These are phyloP conservation scores for Betta splendens DNA, from an alignment of 2,797 vertebrate genomes.

Conservation along the genomic window DNA sequence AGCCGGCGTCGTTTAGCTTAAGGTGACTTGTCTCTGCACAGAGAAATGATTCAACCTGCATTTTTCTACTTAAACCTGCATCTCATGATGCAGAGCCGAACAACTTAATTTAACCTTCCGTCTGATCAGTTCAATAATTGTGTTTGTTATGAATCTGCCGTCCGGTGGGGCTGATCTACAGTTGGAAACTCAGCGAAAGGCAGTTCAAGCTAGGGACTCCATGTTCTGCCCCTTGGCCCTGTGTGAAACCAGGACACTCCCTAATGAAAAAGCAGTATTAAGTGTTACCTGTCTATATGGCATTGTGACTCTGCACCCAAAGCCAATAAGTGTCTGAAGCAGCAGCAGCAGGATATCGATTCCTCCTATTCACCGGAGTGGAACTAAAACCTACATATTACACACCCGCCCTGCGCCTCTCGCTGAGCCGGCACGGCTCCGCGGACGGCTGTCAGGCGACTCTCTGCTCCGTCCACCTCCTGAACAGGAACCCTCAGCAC, in stretches of 20 bases:
- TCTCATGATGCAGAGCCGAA: slow-evolving; percentile 9
- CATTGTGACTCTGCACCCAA: slow-evolving; percentile 75
- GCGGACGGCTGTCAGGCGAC: slow-evolving; percentile 47
- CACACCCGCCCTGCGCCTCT: slow-evolving; percentile 69
- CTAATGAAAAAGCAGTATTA: slow-evolving; percentile 62
- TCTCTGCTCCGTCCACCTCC: slow-evolving; percentile 62
- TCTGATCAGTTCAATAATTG: not conserved
- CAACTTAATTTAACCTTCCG: not conserved
- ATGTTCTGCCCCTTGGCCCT: slow-evolving; percentile 29
- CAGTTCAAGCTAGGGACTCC: slow-evolving; percentile 14
- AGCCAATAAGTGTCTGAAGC: slow-evolving; percentile 76
- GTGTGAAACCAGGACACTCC: slow-evolving; percentile 54
- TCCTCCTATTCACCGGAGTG: slow-evolving; percentile 79
- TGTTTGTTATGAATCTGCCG: not conserved
- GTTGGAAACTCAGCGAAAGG: not conserved
- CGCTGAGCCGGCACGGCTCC: slow-evolving; percentile 40
- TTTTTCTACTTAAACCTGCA: slow-evolving; percentile 5
- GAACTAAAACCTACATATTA: slow-evolving; percentile 83
- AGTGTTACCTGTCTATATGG: slow-evolving; percentile 75
- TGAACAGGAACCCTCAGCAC: slow-evolving; percentile 37
- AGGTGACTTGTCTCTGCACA: slow-evolving; percentile 16
- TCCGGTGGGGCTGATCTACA: not conserved
- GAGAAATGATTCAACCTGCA: slow-evolving; percentile 11
- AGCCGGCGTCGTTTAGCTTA: not conserved
- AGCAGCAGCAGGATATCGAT: slow-evolving; percentile 78